Percentiles rank a stretch among this genome's conserved stretches.
These are phyloP conservation scores for Brachionus angularis DNA, from an alignment of 1,140 invertebrate genomes.

Conservation along the genomic window DNA sequence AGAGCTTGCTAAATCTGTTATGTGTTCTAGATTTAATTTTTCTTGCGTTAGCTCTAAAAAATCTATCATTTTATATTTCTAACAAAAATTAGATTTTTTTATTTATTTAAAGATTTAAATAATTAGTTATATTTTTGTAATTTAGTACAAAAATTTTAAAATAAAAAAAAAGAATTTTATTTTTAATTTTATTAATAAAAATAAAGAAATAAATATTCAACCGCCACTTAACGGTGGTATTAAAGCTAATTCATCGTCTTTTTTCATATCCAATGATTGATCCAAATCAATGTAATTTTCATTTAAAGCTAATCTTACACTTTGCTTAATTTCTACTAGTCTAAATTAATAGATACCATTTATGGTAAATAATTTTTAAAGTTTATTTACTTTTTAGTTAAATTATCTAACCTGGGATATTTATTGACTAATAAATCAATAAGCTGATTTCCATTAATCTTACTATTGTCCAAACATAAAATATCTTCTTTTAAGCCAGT, in stretches of 20 bases:
- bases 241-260: slow-evolving; percentile 72
- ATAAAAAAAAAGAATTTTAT: neutral
- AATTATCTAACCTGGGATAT: slow-evolving; percentile 59
- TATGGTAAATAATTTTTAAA: neutral
- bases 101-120: too few species aligned
- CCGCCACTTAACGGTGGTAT: slow-evolving; percentile 83
- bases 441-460: slow-evolving; percentile 59
- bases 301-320: slow-evolving; percentile 73
- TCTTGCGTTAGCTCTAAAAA: slow-evolving; percentile 66
- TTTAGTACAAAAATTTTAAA: slow-evolving; percentile 10
- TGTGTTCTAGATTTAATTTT: slow-evolving; percentile 67
- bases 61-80: slow-evolving; percentile 57
- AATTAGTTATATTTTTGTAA: slow-evolving; percentile 7
- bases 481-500: slow-evolving; percentile 58
- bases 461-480: slow-evolving; percentile 57
- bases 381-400: neutral
- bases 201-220: slow-evolving; percentile 45
- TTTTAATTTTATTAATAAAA: neutral
- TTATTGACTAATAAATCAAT: slow-evolving; percentile 62
- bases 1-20: slow-evolving; percentile 66
- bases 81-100: neutral
- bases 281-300: slow-evolving; percentile 65
- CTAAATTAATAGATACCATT: slow-evolving; percentile 45
- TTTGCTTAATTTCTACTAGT: slow-evolving; percentile 67
- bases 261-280: slow-evolving; percentile 61